Percentiles rank a stretch among this genome's conserved stretches.
Evolutionary conservation across 1,140 invertebrate species (phyloP).

Genomic region (Diachasma alloeum): DNA sequence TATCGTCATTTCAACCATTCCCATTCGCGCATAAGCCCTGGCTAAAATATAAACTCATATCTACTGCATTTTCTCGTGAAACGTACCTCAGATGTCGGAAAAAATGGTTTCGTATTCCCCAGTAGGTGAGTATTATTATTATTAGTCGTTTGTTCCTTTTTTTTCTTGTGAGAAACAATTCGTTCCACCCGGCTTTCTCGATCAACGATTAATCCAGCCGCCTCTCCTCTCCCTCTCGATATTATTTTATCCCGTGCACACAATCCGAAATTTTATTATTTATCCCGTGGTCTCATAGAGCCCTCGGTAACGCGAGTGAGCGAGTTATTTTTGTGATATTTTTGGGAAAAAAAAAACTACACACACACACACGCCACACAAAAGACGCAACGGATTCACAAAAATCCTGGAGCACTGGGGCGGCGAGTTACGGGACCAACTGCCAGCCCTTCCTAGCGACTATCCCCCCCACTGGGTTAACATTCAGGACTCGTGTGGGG

Average conservation of each 20-base stretch:
- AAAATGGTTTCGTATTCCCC: background rate
- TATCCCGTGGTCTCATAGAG: background rate
- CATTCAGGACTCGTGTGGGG: background rate
- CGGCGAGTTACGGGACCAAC: background rate
- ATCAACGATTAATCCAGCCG: background rate
- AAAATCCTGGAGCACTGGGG: constrained; percentile 9
- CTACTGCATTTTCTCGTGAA: background rate
- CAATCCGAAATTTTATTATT: background rate
- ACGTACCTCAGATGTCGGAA: background rate
- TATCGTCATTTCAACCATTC: too few species aligned
- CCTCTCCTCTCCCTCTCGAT: background rate
- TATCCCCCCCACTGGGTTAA: background rate
- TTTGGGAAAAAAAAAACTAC: background rate
- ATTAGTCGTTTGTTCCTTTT: background rate
- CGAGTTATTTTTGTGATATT: background rate
- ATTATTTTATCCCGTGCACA: background rate
- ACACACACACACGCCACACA: background rate
- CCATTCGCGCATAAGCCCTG: too few species aligned
- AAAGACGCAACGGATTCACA: constrained; percentile 3
- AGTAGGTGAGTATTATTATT: background rate
- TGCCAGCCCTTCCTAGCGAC: background rate
- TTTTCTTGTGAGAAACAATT: background rate
- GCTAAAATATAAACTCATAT: background rate
- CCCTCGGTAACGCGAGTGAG: background rate
- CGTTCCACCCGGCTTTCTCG: background rate